phyloP scores from a whole-genome alignment of 2,113 vertebrate species.

The Okapia johnstoni region DNA sequence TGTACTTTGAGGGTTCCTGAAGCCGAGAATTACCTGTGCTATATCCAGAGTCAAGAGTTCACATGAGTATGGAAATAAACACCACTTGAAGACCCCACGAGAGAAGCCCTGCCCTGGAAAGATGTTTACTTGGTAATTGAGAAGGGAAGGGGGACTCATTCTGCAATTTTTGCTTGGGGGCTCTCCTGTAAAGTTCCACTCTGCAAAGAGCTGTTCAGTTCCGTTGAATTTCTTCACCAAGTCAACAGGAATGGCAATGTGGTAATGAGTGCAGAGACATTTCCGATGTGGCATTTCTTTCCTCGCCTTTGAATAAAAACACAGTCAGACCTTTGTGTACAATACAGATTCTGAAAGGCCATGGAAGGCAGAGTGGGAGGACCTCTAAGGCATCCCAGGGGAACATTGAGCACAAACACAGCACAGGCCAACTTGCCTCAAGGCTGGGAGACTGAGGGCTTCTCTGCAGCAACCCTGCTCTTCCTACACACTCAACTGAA shows the following conservation, averaged over 20 bases:
- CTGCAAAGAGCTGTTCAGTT: conserved; percentile 15
- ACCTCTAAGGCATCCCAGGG: background rate
- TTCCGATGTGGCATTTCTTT: conserved; percentile 32
- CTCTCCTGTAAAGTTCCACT: background rate
- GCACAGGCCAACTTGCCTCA: conserved; percentile 40
- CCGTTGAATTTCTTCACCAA: conserved; percentile 47
- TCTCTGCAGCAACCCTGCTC: background rate
- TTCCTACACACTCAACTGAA: conserved; percentile 5
- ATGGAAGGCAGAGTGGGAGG: conserved; percentile 25
- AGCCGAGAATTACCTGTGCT: background rate
- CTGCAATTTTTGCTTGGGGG: conserved; percentile 36
- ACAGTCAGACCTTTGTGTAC: conserved; percentile 67
- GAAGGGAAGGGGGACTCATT: background rate
- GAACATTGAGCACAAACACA: conserved; percentile 42
- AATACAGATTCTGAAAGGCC: conserved; percentile 27
- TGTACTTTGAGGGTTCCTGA: conserved; percentile 15
- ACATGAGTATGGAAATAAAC: background rate
- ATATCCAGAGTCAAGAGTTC: background rate
- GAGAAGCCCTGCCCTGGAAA: background rate
- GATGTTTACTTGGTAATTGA: background rate
- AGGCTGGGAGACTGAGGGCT: conserved; percentile 22
- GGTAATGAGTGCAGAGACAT: conserved; percentile 42
- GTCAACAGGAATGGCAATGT: conserved; percentile 30
- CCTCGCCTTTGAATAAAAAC: conserved; percentile 47
- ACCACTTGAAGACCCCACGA: background rate